These are phyloP conservation scores for Tribolium castaneum DNA, from an alignment of 1,140 invertebrate species.

Conservation along the genomic window DNA sequence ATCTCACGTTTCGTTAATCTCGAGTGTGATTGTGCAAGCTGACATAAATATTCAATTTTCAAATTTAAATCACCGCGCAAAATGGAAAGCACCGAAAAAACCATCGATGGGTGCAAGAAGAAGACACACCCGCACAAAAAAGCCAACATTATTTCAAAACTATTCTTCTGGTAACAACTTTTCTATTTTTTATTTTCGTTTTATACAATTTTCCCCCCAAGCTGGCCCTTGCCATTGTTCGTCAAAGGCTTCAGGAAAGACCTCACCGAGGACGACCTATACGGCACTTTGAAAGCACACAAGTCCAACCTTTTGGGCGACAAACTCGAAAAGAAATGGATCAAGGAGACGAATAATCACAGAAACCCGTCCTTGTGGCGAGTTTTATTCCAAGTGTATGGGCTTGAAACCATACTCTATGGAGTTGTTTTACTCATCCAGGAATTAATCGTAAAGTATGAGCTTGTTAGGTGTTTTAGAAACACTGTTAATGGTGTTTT, in stretches of 20 bases:
- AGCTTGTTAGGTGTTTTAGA: slow-evolving; percentile 66
- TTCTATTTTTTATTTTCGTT: background rate
- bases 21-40: too few species aligned
- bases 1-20: too few species aligned
- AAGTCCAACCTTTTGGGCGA: slow-evolving; percentile 65
- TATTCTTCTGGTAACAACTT: slow-evolving; percentile 45
- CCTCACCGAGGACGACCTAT: slow-evolving; percentile 53
- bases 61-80: too few species aligned
- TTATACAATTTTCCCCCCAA: slow-evolving; percentile 41
- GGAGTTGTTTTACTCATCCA: background rate
- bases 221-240: slow-evolving; percentile 59
- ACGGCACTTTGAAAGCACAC: slow-evolving; percentile 40
- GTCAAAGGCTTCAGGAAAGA: slow-evolving; percentile 53
- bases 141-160: slow-evolving; percentile 43
- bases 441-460: slow-evolving; percentile 39
- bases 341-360: slow-evolving; percentile 57
- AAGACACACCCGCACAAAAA: slow-evolving; percentile 39
- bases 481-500: background rate
- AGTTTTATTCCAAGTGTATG: background rate
- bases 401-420: background rate
- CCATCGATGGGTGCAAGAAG: background rate
- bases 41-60: too few species aligned
- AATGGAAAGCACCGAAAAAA: slow-evolving; percentile 63
- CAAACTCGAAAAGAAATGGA: slow-evolving; percentile 68
- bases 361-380: slow-evolving; percentile 17